phyloP scores from a whole-genome alignment of 2,888 invertebrate species.

The Willowsia nigromaculata region DNA sequence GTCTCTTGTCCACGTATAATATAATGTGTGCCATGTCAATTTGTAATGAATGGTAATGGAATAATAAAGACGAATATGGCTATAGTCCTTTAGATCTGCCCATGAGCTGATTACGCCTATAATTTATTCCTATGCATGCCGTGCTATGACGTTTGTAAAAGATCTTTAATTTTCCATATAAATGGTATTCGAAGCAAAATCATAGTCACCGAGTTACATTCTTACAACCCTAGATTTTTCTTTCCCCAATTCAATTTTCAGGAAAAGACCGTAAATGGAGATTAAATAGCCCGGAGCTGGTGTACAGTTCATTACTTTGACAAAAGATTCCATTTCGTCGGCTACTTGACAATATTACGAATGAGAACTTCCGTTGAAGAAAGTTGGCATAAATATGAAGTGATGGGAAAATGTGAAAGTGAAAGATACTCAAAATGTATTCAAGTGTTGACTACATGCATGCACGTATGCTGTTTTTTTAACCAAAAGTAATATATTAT shows the following conservation, averaged over 20 bases:
- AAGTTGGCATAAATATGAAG: not conserved
- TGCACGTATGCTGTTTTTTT: not conserved
- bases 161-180: too few species aligned
- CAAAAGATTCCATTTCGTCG: constrained; percentile 43
- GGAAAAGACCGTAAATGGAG: constrained; percentile 10
- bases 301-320: constrained; percentile 43
- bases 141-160: too few species aligned
- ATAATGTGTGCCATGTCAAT: too few species aligned
- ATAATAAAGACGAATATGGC: too few species aligned
- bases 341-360: constrained; percentile 27
- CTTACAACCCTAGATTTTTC: not conserved
- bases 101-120: too few species aligned
- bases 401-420: too few species aligned
- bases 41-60: too few species aligned
- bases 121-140: too few species aligned
- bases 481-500: not conserved
- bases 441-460: too few species aligned
- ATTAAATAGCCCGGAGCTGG: constrained; percentile 35
- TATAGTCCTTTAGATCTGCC: too few species aligned
- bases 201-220: not conserved
- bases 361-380: constrained; percentile 14
- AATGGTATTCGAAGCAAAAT: too few species aligned
- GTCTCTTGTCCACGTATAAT: not conserved
- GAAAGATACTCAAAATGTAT: not conserved
- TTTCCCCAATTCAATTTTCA: not conserved